Evolutionary conservation across 2,888 invertebrate species (phyloP).

Genomic region (Trichogramma evanescens): DNA sequence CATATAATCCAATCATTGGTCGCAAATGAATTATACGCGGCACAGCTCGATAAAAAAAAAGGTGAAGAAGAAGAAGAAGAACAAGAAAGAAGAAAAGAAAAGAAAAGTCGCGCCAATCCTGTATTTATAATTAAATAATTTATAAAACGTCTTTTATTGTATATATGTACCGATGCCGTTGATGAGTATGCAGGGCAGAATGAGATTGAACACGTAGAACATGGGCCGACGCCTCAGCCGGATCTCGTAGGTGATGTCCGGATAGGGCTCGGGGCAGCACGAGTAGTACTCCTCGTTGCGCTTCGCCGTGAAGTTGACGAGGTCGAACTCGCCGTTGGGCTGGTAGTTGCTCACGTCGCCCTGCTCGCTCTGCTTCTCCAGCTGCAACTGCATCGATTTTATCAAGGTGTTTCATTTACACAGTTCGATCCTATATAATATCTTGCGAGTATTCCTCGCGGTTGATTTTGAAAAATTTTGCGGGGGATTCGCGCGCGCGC

Average conservation of each 20-base stretch:
- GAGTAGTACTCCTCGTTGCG: conserved; percentile 70
- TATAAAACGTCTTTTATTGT: neutral
- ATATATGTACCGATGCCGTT: conserved; percentile 67
- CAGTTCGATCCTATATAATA: too few relatives aligned
- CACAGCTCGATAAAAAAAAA: too few relatives aligned
- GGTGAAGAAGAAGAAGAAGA: too few relatives aligned
- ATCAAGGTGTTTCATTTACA: neutral
- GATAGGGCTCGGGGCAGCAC: conserved; percentile 76
- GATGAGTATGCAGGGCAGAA: conserved; percentile 76
- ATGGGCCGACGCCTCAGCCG: conserved; percentile 68
- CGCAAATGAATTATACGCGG: too few relatives aligned
- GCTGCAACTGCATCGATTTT: conserved; percentile 57
- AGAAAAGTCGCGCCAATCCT: too few relatives aligned
- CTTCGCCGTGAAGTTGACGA: conserved; percentile 68
- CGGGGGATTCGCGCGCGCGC: too few relatives aligned
- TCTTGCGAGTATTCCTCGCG: too few relatives aligned
- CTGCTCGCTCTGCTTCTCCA: conserved; percentile 69
- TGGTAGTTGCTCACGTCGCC: conserved; percentile 85
- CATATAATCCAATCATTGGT: too few relatives aligned
- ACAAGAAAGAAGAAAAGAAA: too few relatives aligned
- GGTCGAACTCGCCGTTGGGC: conserved; percentile 84
- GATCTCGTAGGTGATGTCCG: conserved; percentile 77
- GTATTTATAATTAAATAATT: too few relatives aligned
- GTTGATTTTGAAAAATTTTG: too few relatives aligned
- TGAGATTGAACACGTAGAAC: conserved; percentile 81